Base-by-base conservation (phyloP, 37 sponge, comb jelly and placozoan genomes). In the Hormiphora californensis region DNA sequence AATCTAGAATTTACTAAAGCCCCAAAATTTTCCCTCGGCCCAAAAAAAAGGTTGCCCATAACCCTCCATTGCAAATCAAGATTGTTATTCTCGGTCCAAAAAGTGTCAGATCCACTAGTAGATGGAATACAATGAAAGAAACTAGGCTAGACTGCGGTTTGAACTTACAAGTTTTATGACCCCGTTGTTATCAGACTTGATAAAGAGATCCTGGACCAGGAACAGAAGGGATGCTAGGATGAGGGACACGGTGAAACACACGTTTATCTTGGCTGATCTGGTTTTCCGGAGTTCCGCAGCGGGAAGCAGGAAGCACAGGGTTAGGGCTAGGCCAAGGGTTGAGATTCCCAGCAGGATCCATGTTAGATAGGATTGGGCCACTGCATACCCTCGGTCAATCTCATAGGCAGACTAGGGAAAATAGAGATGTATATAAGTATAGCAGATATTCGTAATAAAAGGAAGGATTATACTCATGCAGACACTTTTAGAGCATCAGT, bases 201-300 rank as follows among this genome's bases (percentile, higher is more conserved):
- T 41, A 46, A 73, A 73, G 7, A 46, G 46, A 36, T 73, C 81
- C 81, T 73, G 81, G 23, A 73, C 19, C 1, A 73, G 81, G 81
- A 73, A 73, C 28, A 73, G 41, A 1, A 73, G 22, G 8, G 81
- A 73, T 5, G 81, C 41, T 0, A 73, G 44, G 44, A 73, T 43
- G 23, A 73, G 81, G 23, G 81, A 33, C 30, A 17, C 5, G 25
- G 81, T 73, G 81, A 73, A 73, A 28, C 81, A 73, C 28, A 73
- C 43, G 81, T 73, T 73, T 43, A 73, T 73, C 81, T 73, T 73
- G 19, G 81, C 81, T 21, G 81, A 73, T 28, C 81, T n/a, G 25
- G 81, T 73, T 4, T 43, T 43, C 46, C 81, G 81, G 2, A 73
- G 81, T 1, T 43, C 23, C 25, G 40, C 43, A 19, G 81, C 81